Conservation (phyloP, 1,140 invertebrate species). For the Hormaphis cornu region DNA sequence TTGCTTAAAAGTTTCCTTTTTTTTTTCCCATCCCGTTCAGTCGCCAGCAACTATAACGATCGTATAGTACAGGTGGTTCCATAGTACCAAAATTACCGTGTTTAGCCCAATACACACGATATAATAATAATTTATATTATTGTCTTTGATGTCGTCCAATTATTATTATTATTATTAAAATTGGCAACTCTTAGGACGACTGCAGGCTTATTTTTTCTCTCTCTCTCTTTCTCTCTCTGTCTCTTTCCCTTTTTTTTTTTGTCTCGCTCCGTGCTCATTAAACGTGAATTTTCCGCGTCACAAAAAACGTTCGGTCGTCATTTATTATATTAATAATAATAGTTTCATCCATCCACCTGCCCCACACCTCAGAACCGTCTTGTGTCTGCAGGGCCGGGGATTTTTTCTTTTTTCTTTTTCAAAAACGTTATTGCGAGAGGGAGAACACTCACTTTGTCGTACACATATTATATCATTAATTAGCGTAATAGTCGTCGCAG, state of each 20-base stretch:
- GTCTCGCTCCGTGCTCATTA: conserved; percentile 1
- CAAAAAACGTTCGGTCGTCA: conserved; percentile 12
- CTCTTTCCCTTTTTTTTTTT: not conserved
- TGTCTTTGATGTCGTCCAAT: conserved; percentile 33
- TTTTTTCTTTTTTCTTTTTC: not conserved
- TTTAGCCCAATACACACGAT: not conserved
- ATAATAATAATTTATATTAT: too few relatives aligned
- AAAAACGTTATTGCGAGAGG: not conserved
- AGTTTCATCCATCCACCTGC: conserved; percentile 5
- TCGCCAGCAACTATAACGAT: not conserved
- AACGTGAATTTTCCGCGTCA: conserved; percentile 20
- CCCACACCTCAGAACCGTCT: not conserved
- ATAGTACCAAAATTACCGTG: conserved; percentile 5
- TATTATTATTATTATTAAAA: conserved; percentile 30
- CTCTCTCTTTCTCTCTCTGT: not conserved
- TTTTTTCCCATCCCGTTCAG: not conserved
- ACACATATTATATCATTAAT: conserved; percentile 21
- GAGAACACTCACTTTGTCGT: conserved; percentile 9
- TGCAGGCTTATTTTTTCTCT: not conserved
- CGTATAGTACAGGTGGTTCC: too few relatives aligned
- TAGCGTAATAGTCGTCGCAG: not conserved
- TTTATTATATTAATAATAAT: conserved; percentile 21
- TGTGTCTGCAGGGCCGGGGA: not conserved
- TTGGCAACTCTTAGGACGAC: not conserved
- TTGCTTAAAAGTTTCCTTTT: not conserved